Evolutionary conservation across 2,113 vertebrate genomes (phyloP).

Genomic region (Eretmochelys imbricata): DNA sequence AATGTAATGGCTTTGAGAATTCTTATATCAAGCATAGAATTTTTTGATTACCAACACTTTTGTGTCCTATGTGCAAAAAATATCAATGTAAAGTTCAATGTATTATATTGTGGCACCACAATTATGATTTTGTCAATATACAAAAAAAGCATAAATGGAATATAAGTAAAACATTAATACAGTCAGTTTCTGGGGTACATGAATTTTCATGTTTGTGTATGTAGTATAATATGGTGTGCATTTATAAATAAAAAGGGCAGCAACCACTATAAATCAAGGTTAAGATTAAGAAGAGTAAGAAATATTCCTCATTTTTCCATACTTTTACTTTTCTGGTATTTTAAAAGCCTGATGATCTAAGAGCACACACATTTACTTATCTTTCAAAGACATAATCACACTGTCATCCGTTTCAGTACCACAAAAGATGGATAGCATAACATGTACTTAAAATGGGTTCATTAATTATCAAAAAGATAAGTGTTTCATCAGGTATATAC

Average conservation of each 20-base stretch:
- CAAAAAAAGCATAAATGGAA: not conserved
- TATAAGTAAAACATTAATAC: constrained; percentile 13
- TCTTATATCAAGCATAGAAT: not conserved
- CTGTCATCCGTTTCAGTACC: constrained; percentile 86
- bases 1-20: not conserved
- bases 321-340: constrained; percentile 75
- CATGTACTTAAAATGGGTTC: constrained; percentile 82
- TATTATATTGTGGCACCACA: not conserved
- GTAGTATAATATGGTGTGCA: not conserved
- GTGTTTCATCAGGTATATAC: constrained; percentile 87
- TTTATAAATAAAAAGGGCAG: constrained; percentile 5
- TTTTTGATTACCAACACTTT: not conserved
- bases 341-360: constrained; percentile 85
- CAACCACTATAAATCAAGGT: constrained; percentile 32
- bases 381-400: constrained; percentile 85
- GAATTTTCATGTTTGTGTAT: not conserved
- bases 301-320: constrained; percentile 63
- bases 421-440: constrained; percentile 83
- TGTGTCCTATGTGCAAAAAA: not conserved
- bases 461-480: constrained; percentile 88
- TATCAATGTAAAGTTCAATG: not conserved
- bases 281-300: not conserved
- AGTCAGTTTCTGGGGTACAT: not conserved
- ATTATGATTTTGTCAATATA: not conserved
- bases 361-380: constrained; percentile 83